These are phyloP conservation scores for Marmota flaviventris DNA, from an alignment of 2,113 vertebrate species.

Conservation along the genomic window DNA sequence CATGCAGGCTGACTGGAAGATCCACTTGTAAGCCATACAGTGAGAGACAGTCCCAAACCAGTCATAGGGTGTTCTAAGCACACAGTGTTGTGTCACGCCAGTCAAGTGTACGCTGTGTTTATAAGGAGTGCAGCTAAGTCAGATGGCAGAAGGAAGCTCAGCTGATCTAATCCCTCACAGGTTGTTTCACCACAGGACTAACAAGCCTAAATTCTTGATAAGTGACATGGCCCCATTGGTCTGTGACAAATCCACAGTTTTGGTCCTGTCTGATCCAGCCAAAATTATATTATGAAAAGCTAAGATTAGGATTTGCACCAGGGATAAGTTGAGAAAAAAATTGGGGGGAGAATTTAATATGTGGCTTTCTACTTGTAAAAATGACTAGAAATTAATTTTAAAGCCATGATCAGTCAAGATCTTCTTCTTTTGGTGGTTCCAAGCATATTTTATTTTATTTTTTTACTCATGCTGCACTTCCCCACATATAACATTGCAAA, in stretches of 20 bases:
- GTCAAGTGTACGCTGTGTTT: neutral
- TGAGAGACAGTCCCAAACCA: neutral
- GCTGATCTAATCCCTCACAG: neutral
- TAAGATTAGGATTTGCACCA: slow-evolving; percentile 34
- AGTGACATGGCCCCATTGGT: neutral
- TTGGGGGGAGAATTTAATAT: slow-evolving; percentile 24
- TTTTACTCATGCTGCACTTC: slow-evolving; percentile 85
- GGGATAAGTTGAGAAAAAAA: neutral
- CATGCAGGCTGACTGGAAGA: neutral
- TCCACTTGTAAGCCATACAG: neutral
- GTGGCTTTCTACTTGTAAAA: slow-evolving; percentile 51
- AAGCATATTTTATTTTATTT: slow-evolving; percentile 71
- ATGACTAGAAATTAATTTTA: slow-evolving; percentile 26
- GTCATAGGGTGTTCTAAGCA: neutral
- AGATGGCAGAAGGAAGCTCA: neutral
- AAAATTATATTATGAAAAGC: neutral
- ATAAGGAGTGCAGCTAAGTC: neutral
- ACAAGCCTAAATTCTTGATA: neutral
- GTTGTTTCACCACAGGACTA: neutral
- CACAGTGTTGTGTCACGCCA: neutral
- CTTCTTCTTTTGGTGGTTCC: slow-evolving; percentile 59
- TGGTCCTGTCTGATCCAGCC: slow-evolving; percentile 46
- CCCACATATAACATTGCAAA: slow-evolving; percentile 87
- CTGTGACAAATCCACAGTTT: slow-evolving; percentile 15
- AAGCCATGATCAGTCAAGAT: slow-evolving; percentile 40